Base-by-base conservation (phyloP, 2,797 vertebrate genomes). In the Parauchenoglanis ngamensis region DNA sequence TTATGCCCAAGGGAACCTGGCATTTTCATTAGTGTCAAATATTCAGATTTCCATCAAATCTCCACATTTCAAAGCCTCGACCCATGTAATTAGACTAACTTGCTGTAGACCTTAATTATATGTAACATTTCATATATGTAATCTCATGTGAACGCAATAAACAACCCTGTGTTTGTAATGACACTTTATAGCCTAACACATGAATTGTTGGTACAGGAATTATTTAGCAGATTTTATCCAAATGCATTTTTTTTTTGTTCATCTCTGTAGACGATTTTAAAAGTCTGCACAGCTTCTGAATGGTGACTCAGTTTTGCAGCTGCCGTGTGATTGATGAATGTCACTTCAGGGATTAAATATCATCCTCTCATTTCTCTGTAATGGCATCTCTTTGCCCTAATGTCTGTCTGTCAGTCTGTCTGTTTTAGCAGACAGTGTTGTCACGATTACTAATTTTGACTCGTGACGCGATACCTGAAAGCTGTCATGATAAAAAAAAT, bases 321-420 rank as follows among this genome's bases (percentile, higher is more conserved):
- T 83, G 44, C 57, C 35, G 59, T 68, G 65, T 81, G 87, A 81
- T 88, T 80, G 79, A 56, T 88, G 76, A 85, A 88, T 80, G 76
- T 85, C 76, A 72, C 25, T 23, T 73, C 44, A 85, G 68, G 76
- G 76, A 73, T 85, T 49, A 80, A 73, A 80, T 82, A 85, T 63
- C 52, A 68, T 72, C 25, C 76, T 63, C 28, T 73, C 31, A 67
- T 59, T 63, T 85, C 77, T 52, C 8, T 72, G 83, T 85, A 72
- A 85, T 35, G 12, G 11, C 61, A 76, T 85, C 70, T 49, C 35
- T 82, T 85, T 31, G 57, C 44, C 31, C 76, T 81, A 49, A 63
- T 80, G 76, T 59, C 72, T 86, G 44, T 83, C 84, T 35, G 78
- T 35, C 80, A 84, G 12, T 40, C 56, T 84, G 56, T 73, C 52